Base-by-base conservation (phyloP, 2,888 invertebrate genomes). In the Eulithis testata region DNA sequence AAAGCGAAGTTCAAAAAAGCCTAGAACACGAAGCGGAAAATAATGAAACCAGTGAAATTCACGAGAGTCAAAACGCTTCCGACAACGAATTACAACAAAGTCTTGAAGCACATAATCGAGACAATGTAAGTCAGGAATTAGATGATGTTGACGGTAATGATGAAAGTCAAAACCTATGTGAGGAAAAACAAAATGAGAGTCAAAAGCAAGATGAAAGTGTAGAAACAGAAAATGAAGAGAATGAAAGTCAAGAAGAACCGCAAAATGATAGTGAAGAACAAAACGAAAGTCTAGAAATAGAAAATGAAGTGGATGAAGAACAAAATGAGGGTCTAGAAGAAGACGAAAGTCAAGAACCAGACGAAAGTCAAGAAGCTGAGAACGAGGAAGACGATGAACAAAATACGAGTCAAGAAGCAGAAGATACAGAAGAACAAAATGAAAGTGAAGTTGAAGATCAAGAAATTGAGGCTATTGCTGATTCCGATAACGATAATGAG, bases 361-460 rank as follows among this genome's bases (percentile, higher is more conserved):
- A 74, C 36, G 68, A 76, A 56, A 66, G 62, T 56, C 31, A 65
- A 53, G 70, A 66, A 51, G 54, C 63, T 12, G 60, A 63, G 51
- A 63, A 66, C 49, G 65, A 60, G 9, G 8, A 40, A 51, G 69
- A 64, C 43, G 47, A 60, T 12, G 66, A 69, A 59, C 56, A 73
- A 57, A 63, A 72, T 14, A 62, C 66, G 21, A 73, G 57, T 40
- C 44, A 64, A 63, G 66, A 65, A 56, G 60, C 58, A 50, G 40
- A 71, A 51, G 52, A 60, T 49, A 62, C 66, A 61, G 56, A 67
- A 31, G 70, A 66, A 43, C 55, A 61, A 52, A 61, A 67, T 65
- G 55, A 66, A 44, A 67, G 59, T 43, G 69, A 66, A n/a, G 51
- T 64, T 54, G 63, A 64, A 12, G 51, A 65, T 50, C 66, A 63